phyloP scores from a whole-genome alignment of 1,140 invertebrate genomes.

The Conus betulinus region DNA sequence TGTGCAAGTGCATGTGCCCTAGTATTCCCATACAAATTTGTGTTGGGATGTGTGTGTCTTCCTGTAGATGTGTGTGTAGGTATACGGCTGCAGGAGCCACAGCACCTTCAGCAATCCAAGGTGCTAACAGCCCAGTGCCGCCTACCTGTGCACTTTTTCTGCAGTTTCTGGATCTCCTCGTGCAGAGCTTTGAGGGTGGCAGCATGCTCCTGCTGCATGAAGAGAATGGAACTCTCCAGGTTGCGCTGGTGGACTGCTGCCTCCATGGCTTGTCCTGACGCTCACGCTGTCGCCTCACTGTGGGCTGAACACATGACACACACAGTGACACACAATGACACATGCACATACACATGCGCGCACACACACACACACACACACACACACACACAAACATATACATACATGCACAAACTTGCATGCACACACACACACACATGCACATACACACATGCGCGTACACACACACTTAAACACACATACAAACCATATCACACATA shows the following conservation, averaged over 20 bases:
- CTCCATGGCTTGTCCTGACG: conserved; percentile 37
- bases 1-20: background rate
- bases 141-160: conserved; percentile 70
- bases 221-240: conserved; percentile 68
- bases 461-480: no score
- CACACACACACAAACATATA: background rate
- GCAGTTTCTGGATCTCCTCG: conserved; percentile 67
- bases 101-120: background rate
- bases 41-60: background rate
- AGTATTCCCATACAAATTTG: background rate
- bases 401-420: no score
- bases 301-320: no score
- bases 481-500: no score
- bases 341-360: background rate
- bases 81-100: background rate
- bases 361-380: background rate
- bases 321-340: background rate
- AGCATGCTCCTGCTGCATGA: conserved; percentile 71
- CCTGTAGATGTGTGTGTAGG: background rate
- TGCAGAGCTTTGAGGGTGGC: conserved; percentile 67
- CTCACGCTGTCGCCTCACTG: no score
- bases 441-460: no score
- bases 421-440: no score
- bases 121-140: background rate
- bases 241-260: conserved; percentile 60